phyloP scores from a whole-genome alignment of 2,113 vertebrate species.

The Cairina moschata region DNA sequence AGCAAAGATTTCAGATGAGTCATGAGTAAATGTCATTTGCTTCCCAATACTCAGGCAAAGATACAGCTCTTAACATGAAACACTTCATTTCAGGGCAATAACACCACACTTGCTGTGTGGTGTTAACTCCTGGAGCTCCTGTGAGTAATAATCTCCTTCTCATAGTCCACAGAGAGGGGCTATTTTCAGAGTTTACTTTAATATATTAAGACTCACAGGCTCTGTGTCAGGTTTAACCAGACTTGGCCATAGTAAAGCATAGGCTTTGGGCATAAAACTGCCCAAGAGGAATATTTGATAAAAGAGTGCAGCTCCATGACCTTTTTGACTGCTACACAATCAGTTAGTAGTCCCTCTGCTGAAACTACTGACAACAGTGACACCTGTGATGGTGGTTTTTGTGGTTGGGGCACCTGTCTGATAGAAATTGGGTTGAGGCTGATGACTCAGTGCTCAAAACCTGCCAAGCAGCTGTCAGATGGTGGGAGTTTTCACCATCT shows the following conservation, averaged over 20 bases:
- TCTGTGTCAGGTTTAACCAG: neutral
- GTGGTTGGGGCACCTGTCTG: conserved; percentile 40
- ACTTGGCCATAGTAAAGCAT: neutral
- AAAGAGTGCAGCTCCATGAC: neutral
- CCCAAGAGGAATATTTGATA: neutral
- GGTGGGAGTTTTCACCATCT: neutral
- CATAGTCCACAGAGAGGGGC: neutral
- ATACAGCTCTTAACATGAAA: neutral
- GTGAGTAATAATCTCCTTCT: neutral
- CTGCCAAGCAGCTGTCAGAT: conserved; percentile 41
- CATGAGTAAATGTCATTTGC: neutral
- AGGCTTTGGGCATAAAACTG: neutral
- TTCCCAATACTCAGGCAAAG: neutral
- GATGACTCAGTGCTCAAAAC: conserved; percentile 29
- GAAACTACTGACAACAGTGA: neutral
- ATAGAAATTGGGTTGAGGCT: conserved; percentile 36
- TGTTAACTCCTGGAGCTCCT: neutral
- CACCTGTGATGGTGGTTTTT: conserved; percentile 39
- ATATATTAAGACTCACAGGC: neutral
- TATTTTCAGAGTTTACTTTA: neutral
- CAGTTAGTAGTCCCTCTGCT: neutral
- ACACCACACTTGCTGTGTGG: neutral
- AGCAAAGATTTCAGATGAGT: neutral
- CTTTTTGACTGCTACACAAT: neutral
- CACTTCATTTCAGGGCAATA: neutral